Base-by-base conservation (phyloP, 2,888 invertebrate species). In the Glyphotaelius pellucidus region DNA sequence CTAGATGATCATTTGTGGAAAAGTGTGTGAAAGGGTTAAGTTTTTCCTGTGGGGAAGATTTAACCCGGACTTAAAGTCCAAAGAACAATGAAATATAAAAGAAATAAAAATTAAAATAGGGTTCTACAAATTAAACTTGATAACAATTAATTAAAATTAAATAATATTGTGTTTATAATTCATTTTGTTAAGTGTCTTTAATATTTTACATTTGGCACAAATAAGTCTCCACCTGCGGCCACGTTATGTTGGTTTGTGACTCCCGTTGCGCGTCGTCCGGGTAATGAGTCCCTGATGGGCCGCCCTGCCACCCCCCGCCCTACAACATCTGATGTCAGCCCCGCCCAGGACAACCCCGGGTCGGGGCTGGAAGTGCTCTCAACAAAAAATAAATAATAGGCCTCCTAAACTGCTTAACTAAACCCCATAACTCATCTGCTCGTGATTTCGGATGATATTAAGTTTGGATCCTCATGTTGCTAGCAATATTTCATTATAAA, bases 301-400 rank as follows among this genome's bases (percentile, higher is more conserved):
- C 52, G 19, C 52, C 52, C 19, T 52, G 0, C 19, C 19, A 15
- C 52, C 52, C 15, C 5, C 67, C 67, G 67, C 67, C 67, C 67
- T n/a, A 67, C 67, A n/a, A 1, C 67, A 67, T 67, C 67, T 67
- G 67, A 67, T 67, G 67, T 67, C 67, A 25, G 19, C 52, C 52
- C 52, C 52, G 19, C 19, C 52, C 52, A 25, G 25, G 25, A 19
- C 7, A 67, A 67, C 25, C 67, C 67, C 25, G 67, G 67, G 1
- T 42, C n/a, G 15, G 42, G 14, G 85, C 85, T 35, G 85, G 38
- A 87, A 52, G 67, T 38, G 32, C 87, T 87, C 87, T 87, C 32
- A 52, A 87, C 87, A 87, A 87, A 87, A 87, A 87, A 87, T 67
- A 87, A 87, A 87, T 87, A 52, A 87, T 35, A 67, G n/a, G 15